Evolutionary conservation across 2,113 vertebrate genomes (phyloP).

Genomic region (Serinus canaria): DNA sequence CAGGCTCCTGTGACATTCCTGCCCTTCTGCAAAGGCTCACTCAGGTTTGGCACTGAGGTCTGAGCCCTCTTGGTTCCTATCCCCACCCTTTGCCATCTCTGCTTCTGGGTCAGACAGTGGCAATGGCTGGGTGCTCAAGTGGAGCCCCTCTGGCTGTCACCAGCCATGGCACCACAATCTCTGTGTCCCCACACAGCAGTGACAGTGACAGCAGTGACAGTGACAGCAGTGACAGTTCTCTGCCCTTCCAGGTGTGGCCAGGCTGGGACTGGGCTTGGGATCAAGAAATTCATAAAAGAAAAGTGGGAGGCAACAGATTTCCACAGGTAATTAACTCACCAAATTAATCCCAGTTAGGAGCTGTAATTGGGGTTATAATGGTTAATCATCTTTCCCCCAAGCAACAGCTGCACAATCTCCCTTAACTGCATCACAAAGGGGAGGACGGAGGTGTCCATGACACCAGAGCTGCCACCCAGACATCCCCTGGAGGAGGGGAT

Average conservation of each 20-base stretch:
- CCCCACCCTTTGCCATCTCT: neutral
- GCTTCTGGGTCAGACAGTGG: neutral
- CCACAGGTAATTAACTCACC: neutral
- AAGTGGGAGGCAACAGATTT: neutral
- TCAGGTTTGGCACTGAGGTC: neutral
- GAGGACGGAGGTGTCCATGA: rapidly evolving
- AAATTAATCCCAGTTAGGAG: slow-evolving; percentile 46
- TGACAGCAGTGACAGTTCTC: neutral
- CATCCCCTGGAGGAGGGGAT: rapidly evolving
- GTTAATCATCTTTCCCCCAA: slow-evolving; percentile 9
- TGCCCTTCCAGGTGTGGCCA: neutral
- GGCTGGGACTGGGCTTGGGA: neutral
- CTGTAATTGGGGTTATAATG: slow-evolving; percentile 19
- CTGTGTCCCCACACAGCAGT: rapidly evolving
- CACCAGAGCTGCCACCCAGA: neutral
- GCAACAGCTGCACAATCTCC: neutral
- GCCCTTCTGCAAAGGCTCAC: neutral
- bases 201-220: neutral
- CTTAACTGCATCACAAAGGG: neutral
- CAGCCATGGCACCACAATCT: neutral
- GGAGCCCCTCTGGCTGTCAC: neutral
- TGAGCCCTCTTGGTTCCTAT: neutral
- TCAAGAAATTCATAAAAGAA: neutral
- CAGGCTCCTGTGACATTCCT: neutral
- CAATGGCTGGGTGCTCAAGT: neutral